Evolutionary conservation across 2,888 invertebrate genomes (phyloP).

Genomic region (Crepidodera aurea): DNA sequence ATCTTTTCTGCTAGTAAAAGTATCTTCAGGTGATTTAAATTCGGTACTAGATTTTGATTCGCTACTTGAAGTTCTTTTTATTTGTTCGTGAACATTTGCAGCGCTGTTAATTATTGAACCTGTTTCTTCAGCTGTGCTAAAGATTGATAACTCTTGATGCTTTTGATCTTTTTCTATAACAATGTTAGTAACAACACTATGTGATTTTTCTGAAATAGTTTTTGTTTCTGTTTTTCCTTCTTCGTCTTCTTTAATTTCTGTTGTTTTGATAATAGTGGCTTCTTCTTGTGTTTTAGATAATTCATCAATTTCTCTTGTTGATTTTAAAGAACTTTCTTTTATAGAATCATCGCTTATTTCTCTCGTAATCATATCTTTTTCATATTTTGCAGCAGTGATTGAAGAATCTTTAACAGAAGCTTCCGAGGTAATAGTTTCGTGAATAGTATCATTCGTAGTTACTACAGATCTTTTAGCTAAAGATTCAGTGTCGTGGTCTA

Average conservation of each 20-base stretch:
- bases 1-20: constrained; percentile 53
- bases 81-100: constrained; percentile 49
- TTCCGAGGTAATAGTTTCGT: constrained; percentile 22
- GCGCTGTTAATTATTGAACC: constrained; percentile 40
- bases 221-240: constrained; percentile 45
- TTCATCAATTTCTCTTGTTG: constrained; percentile 46
- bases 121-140: constrained; percentile 44
- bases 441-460: constrained; percentile 26
- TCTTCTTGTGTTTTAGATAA: constrained; percentile 38
- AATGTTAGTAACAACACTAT: constrained; percentile 36
- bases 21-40: constrained; percentile 66
- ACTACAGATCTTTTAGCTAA: constrained; percentile 28
- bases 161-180: constrained; percentile 43
- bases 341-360: constrained; percentile 37
- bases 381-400: constrained; percentile 34
- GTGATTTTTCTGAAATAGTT: constrained; percentile 43
- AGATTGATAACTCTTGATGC: constrained; percentile 47
- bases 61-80: constrained; percentile 60
- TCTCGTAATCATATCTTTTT: constrained; percentile 30
- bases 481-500: constrained; percentile 27
- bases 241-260: constrained; percentile 49
- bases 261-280: constrained; percentile 42
- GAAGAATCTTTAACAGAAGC: constrained; percentile 25
- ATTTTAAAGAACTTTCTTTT: constrained; percentile 45
- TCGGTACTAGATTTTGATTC: constrained; percentile 63